Conservation (phyloP, 2,888 invertebrate genomes). For the Amblyjoppa proteus region DNA sequence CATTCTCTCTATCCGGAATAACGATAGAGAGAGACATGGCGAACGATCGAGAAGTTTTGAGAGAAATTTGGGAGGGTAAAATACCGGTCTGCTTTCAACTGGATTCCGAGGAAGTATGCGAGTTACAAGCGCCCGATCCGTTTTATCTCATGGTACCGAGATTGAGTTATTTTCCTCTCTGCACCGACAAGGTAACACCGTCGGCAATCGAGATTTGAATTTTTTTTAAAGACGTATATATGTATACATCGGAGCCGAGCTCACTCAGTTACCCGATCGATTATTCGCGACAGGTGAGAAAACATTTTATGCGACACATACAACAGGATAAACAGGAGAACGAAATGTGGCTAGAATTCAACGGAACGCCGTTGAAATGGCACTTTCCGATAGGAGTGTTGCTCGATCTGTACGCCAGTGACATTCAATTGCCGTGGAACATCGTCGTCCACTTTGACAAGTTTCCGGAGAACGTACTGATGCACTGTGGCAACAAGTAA, state of each 20-base stretch:
- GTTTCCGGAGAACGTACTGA: slow-evolving; percentile 95
- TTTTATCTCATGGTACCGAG: slow-evolving; percentile 97
- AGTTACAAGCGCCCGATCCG: slow-evolving; percentile 95
- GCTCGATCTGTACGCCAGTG: slow-evolving; percentile 92
- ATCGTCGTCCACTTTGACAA: slow-evolving; percentile 97
- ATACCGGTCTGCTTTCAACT: slow-evolving; percentile 97
- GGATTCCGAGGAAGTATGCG: slow-evolving; percentile 94
- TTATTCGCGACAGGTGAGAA: slow-evolving; percentile 88
- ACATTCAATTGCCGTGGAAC: slow-evolving; percentile 95
- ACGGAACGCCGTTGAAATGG: slow-evolving; percentile 96
- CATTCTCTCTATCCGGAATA: slow-evolving; percentile 34
- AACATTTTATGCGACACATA: slow-evolving; percentile 94
- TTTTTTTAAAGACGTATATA: neutral
- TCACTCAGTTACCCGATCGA: slow-evolving; percentile 33
- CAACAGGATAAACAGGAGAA: slow-evolving; percentile 91
- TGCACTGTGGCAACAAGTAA: slow-evolving; percentile 94
- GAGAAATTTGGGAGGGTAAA: slow-evolving; percentile 98
- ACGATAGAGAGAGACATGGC: slow-evolving; percentile 88
- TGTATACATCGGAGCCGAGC: neutral
- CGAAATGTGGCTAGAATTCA: slow-evolving; percentile 98
- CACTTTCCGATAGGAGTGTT: slow-evolving; percentile 93
- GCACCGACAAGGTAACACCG: slow-evolving; percentile 94
- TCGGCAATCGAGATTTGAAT: slow-evolving; percentile 39
- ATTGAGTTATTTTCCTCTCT: slow-evolving; percentile 96
- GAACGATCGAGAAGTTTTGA: slow-evolving; percentile 96